Conservation (phyloP, 2,888 invertebrate species). For the Seira musarum region DNA sequence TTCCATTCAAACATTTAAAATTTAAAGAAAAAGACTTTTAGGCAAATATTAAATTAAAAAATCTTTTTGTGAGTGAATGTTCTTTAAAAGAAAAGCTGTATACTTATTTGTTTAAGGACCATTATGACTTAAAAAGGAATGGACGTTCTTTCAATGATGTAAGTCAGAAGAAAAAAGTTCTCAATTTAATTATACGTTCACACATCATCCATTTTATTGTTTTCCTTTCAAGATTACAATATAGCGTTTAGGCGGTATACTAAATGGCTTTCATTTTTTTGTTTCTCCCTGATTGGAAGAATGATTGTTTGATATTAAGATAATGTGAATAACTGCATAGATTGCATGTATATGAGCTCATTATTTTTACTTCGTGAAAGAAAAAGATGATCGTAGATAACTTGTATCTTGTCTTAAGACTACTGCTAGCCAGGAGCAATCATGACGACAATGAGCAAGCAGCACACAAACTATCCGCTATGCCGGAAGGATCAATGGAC, state of each 20-base stretch:
- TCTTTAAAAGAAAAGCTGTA: too few relatives aligned
- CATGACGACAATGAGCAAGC: too few relatives aligned
- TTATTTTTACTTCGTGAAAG: too few relatives aligned
- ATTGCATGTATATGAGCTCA: conserved; percentile 12
- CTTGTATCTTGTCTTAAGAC: too few relatives aligned
- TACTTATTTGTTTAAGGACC: too few relatives aligned
- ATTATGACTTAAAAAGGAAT: conserved; percentile 31
- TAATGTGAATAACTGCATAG: conserved; percentile 6
- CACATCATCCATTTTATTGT: conserved; percentile 15
- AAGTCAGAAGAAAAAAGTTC: neutral
- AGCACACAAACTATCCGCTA: neutral
- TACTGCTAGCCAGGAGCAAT: too few relatives aligned
- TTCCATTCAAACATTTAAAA: neutral
- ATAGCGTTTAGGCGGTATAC: neutral
- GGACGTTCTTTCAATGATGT: conserved; percentile 27
- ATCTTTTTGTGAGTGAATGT: too few relatives aligned
- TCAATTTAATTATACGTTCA: conserved; percentile 36
- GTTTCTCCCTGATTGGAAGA: conserved; percentile 10
- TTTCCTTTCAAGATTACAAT: conserved; percentile 17
- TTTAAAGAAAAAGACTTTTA: too few relatives aligned
- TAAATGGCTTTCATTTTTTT: conserved; percentile 22
- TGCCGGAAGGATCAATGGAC: conserved; percentile 58
- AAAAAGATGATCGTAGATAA: too few relatives aligned
- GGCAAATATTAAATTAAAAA: too few relatives aligned
- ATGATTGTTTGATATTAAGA: too few relatives aligned